phyloP scores from a whole-genome alignment of 2,888 invertebrate species.

The Eupithecia pulchellata region DNA sequence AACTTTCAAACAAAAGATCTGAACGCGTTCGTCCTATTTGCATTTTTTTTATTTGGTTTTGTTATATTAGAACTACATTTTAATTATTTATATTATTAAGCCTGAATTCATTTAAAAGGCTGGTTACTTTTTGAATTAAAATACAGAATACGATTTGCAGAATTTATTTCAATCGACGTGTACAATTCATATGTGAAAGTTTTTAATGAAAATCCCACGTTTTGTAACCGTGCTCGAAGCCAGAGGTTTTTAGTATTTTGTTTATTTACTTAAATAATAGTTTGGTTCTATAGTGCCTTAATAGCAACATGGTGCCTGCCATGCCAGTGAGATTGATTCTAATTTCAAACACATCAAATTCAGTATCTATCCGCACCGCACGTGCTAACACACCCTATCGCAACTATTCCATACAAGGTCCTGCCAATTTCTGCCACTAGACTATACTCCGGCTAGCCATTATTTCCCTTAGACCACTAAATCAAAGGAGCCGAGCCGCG shows the following conservation, averaged over 20 bases:
- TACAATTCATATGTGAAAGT: no score
- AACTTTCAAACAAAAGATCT: neutral
- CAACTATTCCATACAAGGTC: slow-evolving; percentile 51
- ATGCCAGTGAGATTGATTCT: slow-evolving; percentile 7
- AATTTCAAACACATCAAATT: slow-evolving; percentile 29
- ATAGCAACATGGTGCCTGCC: neutral
- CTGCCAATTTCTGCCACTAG: slow-evolving; percentile 57
- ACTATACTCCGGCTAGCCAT: slow-evolving; percentile 44
- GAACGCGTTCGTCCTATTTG: neutral
- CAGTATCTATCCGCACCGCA: slow-evolving; percentile 30
- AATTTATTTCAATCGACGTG: neutral
- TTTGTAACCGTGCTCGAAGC: neutral
- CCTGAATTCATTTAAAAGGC: no score
- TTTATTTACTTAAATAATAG: neutral
- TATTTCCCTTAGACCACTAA: slow-evolving; percentile 63
- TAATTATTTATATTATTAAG: no score
- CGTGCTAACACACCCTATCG: slow-evolving; percentile 40
- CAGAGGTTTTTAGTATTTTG: neutral
- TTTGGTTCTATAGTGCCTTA: neutral
- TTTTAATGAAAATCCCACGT: neutral
- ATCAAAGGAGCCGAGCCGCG: slow-evolving; percentile 71
- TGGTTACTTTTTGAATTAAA: neutral
- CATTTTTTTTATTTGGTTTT: neutral
- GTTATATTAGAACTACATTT: neutral
- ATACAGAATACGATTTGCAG: neutral